These are phyloP conservation scores for Xyrichtys novacula DNA, from an alignment of 2,797 vertebrate species.

Conservation along the genomic window DNA sequence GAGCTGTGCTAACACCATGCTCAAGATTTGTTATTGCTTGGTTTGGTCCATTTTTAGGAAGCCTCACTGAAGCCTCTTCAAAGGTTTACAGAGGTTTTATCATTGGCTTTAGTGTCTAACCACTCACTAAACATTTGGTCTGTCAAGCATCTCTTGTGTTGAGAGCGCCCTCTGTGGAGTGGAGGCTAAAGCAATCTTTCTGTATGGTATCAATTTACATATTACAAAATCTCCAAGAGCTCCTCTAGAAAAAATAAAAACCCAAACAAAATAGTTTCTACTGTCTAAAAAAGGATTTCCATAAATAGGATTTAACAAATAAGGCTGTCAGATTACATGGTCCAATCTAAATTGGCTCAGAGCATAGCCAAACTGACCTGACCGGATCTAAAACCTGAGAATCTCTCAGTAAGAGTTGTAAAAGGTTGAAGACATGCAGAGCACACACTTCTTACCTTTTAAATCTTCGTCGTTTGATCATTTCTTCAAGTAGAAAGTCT, in stretches of 20 bases:
- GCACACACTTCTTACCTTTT: constrained; percentile 45
- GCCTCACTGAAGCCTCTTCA: neutral
- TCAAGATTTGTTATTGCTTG: neutral
- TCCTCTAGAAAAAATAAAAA: too few species aligned
- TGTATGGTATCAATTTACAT: neutral
- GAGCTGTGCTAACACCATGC: too few species aligned
- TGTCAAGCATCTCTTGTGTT: neutral
- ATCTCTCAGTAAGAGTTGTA: neutral
- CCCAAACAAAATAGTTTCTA: too few species aligned
- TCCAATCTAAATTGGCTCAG: neutral
- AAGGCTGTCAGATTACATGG: neutral
- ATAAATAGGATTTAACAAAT: neutral
- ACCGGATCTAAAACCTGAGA: constrained; percentile 34
- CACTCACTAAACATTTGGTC: neutral
- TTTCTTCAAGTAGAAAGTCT: constrained; percentile 66
- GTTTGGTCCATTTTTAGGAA: neutral
- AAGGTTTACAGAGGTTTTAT: neutral
- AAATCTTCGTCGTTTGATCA: constrained; percentile 20
- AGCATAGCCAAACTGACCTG: too few species aligned
- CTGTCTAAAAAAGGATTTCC: too few species aligned
- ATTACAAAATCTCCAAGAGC: too few species aligned
- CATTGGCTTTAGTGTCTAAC: neutral
- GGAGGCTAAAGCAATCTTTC: neutral
- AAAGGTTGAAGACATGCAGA: constrained; percentile 16
- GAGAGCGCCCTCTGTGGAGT: neutral